phyloP scores from a whole-genome alignment of 2,888 invertebrate genomes.

The Leucoma salicis region DNA sequence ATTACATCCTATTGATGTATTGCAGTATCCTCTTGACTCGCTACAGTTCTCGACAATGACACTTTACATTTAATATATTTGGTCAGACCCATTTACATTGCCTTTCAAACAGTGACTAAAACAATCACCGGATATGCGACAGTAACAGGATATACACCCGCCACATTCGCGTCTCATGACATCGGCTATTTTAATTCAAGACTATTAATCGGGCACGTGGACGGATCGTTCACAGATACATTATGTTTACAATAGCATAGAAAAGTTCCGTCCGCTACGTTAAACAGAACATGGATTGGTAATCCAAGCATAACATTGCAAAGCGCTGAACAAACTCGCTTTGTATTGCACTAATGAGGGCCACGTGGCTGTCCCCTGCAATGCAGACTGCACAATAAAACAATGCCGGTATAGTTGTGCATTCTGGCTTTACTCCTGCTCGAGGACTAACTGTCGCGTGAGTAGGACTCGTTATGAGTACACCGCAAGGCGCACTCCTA shows the following conservation, averaged over 20 bases:
- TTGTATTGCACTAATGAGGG: constrained; percentile 78
- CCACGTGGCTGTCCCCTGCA: constrained; percentile 81
- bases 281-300: constrained; percentile 68
- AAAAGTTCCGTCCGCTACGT: constrained; percentile 68
- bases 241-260: constrained; percentile 35
- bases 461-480: constrained; percentile 62
- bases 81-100: constrained; percentile 38
- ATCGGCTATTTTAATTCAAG: constrained; percentile 48
- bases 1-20: constrained; percentile 38
- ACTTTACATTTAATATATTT: constrained; percentile 27
- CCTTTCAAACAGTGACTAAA: constrained; percentile 38
- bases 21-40: constrained; percentile 36
- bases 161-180: constrained; percentile 61
- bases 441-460: constrained; percentile 76
- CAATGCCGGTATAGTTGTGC: constrained; percentile 72
- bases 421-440: constrained; percentile 73
- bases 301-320: constrained; percentile 75
- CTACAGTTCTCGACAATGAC: constrained; percentile 23
- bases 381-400: constrained; percentile 80
- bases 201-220: constrained; percentile 39
- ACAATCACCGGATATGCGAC: constrained; percentile 67
- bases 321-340: constrained; percentile 78
- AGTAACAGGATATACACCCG: constrained; percentile 60
- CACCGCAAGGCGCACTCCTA: constrained; percentile 59
- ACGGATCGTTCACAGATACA: constrained; percentile 18